Evolutionary conservation across 2,113 vertebrate species (phyloP).

Genomic region (Brachypteracias leptosomus): DNA sequence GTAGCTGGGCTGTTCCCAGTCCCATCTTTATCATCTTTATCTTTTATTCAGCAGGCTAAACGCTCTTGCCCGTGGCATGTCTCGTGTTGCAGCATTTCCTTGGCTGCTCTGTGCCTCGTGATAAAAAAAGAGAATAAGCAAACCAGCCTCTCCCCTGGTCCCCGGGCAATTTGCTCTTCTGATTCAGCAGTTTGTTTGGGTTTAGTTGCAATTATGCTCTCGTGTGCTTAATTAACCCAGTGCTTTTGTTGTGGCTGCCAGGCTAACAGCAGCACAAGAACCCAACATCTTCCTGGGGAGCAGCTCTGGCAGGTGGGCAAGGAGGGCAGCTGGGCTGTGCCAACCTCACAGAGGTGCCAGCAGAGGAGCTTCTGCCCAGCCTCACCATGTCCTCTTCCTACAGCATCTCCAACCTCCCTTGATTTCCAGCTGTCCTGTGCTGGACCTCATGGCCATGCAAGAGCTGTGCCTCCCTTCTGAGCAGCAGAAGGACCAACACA

Average conservation of each 20-base stretch:
- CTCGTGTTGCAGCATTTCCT: neutral
- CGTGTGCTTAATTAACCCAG: neutral
- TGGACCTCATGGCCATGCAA: neutral
- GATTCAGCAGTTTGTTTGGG: slow-evolving; percentile 1
- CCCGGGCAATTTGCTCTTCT: neutral
- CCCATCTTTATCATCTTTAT: neutral
- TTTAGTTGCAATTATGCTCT: neutral
- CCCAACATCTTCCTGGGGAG: neutral
- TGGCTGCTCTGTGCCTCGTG: neutral
- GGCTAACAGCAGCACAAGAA: neutral
- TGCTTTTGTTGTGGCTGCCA: neutral
- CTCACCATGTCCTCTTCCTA: neutral
- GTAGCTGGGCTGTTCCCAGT: neutral
- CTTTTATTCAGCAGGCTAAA: slow-evolving; percentile 28
- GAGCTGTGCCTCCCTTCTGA: neutral
- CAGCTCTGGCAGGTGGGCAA: neutral
- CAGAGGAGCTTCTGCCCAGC: neutral
- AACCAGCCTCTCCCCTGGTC: neutral
- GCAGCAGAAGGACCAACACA: accelerated
- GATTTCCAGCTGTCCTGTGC: neutral
- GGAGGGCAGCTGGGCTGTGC: neutral
- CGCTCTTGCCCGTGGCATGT: neutral
- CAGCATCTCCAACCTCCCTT: neutral
- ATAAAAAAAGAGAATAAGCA: neutral
- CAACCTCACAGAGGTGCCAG: neutral